A percentile compares a stretch with the other conserved stretches of the same genome.
phyloP scores from a whole-genome alignment of 2,888 invertebrate genomes.

The Phaedon cochleariae region DNA sequence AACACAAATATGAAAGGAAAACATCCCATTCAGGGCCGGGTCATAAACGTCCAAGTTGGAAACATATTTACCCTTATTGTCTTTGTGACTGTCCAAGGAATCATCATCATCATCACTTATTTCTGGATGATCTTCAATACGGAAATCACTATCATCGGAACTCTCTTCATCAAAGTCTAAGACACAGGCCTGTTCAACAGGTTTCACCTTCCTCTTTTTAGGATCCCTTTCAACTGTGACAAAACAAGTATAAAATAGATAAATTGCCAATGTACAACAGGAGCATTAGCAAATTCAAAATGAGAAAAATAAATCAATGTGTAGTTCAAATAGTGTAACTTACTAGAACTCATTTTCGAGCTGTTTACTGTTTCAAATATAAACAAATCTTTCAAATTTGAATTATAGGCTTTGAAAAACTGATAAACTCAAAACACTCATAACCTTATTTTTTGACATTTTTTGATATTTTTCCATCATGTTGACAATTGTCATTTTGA shows the following conservation, averaged over 20 bases:
- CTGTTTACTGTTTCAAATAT: no score
- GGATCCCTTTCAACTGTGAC: slow-evolving; percentile 73
- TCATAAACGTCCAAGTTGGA: neutral
- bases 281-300: slow-evolving; percentile 4
- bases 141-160: slow-evolving; percentile 94
- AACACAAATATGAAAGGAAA: neutral
- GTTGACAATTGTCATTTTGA: no score
- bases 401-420: no score
- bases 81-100: slow-evolving; percentile 70
- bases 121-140: slow-evolving; percentile 84
- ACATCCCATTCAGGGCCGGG: no score
- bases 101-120: slow-evolving; percentile 83
- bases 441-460: no score
- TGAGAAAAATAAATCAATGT: no score
- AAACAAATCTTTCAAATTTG: neutral
- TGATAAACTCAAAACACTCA: no score
- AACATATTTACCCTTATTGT: slow-evolving; percentile 60
- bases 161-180: slow-evolving; percentile 90
- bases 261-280: no score
- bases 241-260: neutral
- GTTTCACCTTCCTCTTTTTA: slow-evolving; percentile 81
- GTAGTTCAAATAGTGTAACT: no score
- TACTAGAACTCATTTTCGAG: slow-evolving; percentile 30
- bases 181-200: slow-evolving; percentile 75
- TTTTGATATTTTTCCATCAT: no score